Conservation (phyloP, 2,888 invertebrate genomes). For the Tridacna crocea region DNA sequence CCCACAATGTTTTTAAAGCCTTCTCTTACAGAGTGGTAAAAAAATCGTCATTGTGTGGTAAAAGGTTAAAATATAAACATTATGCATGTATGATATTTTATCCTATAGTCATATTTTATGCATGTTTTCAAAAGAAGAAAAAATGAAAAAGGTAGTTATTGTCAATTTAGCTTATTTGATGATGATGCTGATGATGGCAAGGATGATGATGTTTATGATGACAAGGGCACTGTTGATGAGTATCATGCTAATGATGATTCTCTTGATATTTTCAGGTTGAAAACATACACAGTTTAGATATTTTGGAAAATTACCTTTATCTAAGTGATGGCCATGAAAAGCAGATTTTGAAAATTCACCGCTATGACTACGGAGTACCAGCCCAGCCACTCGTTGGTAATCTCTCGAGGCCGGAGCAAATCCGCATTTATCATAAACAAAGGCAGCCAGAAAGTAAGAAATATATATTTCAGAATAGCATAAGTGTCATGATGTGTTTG, state of each 20-base stretch:
- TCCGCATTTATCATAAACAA: constrained; percentile 91
- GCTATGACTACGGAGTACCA: constrained; percentile 57
- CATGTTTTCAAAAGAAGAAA: too few relatives aligned
- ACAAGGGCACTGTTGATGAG: too few relatives aligned
- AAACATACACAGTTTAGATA: constrained; percentile 87
- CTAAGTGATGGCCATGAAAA: constrained; percentile 85
- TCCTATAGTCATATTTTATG: too few relatives aligned
- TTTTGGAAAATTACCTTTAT: constrained; percentile 91
- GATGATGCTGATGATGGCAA: too few relatives aligned
- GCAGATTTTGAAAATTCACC: constrained; percentile 55
- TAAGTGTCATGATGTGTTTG: too few relatives aligned
- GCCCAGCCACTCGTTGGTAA: constrained; percentile 23
- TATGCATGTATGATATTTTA: not conserved
- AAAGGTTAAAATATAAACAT: not conserved
- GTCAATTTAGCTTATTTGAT: too few relatives aligned
- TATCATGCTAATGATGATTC: not conserved
- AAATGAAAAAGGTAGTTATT: too few relatives aligned
- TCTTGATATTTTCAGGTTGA: constrained; percentile 42
- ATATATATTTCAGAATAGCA: not conserved
- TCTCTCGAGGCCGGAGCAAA: constrained; percentile 41
- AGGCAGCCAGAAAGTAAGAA: constrained; percentile 88
- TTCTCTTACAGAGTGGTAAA: not conserved
- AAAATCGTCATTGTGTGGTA: not conserved
- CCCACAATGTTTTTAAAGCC: not conserved
- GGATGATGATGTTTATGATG: too few relatives aligned